Conservation (phyloP, 1,140 invertebrate genomes). For the Caenorhabditis elegans region DNA sequence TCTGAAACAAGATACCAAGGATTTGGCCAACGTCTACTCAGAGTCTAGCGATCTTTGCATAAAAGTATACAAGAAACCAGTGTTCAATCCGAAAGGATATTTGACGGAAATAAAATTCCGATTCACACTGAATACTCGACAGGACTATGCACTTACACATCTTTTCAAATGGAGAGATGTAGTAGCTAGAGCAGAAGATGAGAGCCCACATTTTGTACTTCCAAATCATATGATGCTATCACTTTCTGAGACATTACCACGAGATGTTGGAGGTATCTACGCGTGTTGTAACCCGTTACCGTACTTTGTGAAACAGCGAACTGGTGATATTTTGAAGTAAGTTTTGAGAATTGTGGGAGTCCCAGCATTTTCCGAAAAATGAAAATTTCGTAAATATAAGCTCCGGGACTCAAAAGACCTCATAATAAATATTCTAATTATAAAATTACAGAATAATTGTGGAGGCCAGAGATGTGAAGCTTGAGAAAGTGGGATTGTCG, state of each 20-base stretch:
- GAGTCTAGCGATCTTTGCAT: slow-evolving; percentile 50
- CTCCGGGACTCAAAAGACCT: no score
- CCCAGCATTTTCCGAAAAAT: no score
- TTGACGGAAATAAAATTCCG: slow-evolving; percentile 76
- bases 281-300: slow-evolving; percentile 92
- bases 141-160: slow-evolving; percentile 77
- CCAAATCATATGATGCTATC: slow-evolving; percentile 92
- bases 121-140: slow-evolving; percentile 78
- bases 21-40: slow-evolving; percentile 3
- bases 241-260: slow-evolving; percentile 81
- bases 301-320: slow-evolving; percentile 78
- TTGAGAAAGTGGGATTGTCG: not conserved
- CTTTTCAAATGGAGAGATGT: slow-evolving; percentile 86
- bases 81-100: slow-evolving; percentile 76
- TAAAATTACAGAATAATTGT: not conserved
- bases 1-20: not conserved
- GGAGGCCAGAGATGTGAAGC: not conserved
- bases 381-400: no score
- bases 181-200: slow-evolving; percentile 83
- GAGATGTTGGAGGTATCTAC: slow-evolving; percentile 87
- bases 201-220: slow-evolving; percentile 85
- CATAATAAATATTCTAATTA: no score
- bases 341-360: no score
- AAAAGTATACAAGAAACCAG: slow-evolving; percentile 80
- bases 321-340: slow-evolving; percentile 74